Evolutionary conservation across 2,888 invertebrate genomes (phyloP).

Genomic region (Coleophora deauratella): DNA sequence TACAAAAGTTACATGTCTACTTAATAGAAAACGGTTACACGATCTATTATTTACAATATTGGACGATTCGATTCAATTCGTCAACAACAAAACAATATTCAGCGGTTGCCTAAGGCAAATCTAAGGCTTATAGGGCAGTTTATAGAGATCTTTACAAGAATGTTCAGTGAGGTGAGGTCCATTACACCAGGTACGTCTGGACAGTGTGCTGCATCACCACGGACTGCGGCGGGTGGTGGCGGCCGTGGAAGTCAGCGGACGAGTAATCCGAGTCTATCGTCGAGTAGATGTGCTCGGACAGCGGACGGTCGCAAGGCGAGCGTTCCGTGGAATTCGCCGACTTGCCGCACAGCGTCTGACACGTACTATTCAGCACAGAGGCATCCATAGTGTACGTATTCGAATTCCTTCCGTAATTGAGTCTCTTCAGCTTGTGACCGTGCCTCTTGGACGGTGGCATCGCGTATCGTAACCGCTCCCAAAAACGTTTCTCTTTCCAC

Average conservation of each 20-base stretch:
- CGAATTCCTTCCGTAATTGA: conserved; percentile 84
- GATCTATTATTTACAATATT: conserved; percentile 59
- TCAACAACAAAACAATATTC: conserved; percentile 48
- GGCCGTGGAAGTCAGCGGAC: conserved; percentile 68
- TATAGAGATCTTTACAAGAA: conserved; percentile 49
- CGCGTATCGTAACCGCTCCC: conserved; percentile 93
- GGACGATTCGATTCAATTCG: conserved; percentile 47
- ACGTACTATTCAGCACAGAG: conserved; percentile 75
- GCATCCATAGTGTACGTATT: conserved; percentile 89
- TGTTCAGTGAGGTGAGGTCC: conserved; percentile 8
- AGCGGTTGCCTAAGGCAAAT: conserved; percentile 48
- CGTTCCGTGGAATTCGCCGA: conserved; percentile 68
- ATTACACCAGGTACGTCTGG: conserved; percentile 61
- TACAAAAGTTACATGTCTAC: conserved; percentile 65
- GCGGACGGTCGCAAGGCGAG: conserved; percentile 80
- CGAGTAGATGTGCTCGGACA: conserved; percentile 91
- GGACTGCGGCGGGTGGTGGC: conserved; percentile 54
- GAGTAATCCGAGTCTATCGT: conserved; percentile 93
- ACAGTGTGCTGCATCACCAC: conserved; percentile 66
- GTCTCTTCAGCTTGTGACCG: conserved; percentile 68
- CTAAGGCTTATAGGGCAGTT: conserved; percentile 45
- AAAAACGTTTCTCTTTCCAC: conserved; percentile 94
- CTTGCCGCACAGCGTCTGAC: conserved; percentile 75
- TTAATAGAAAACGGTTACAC: conserved; percentile 44
- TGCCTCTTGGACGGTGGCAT: conserved; percentile 87